Evolutionary conservation across 2,888 invertebrate species (phyloP), one percentile per base, ranked within the genome.

Genomic region (Drosophila heteroneura): DNA sequence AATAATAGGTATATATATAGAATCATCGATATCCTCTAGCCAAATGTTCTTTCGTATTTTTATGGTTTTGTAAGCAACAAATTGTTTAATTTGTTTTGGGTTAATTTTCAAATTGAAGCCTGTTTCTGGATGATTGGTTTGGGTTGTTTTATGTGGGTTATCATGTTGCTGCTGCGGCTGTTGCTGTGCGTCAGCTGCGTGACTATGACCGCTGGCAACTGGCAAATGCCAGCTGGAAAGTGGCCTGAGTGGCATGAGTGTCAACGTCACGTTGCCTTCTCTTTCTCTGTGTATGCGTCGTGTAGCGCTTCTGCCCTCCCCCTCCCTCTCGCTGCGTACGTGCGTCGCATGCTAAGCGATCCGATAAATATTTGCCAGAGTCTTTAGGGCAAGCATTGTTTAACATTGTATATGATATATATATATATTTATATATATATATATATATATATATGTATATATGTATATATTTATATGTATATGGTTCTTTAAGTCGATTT

Each of bases 21-120:
- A 12, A 26, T 3, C 14, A 16, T 51, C 28, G 39, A 22, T 14
- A 41, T 10, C 3, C 0, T 9, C 26, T 1, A 14, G 19, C 19
- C n/a, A 5, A 3, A 26, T n/a, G 22, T 14, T 14, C 5, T 26
- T 41, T 30, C 0, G 4, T n/a, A 33, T 57, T 30, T 14, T 67
- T 47, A 49, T 47, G 16, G 19, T 9, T 16, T 49, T 63, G 62
- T 44, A 32, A 22, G 35, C 61, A 68, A 57, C 82, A 89, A 90
- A 83, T 90, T 86, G 79, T 81, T 85, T 89, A 89, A 89, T 85
- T 91, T 89, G 75, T 66, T 79, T 74, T 82, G 74, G 79, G 83
- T 73, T 79, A 72, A 82, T 79, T 63, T 70, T 62, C 58, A 67
- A 68, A 53, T 59, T 53, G 67, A 70, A 66, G 83, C 81, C 79